These are phyloP conservation scores for Sialis lutaria DNA, from an alignment of 2,888 invertebrate species.

Conservation along the genomic window DNA sequence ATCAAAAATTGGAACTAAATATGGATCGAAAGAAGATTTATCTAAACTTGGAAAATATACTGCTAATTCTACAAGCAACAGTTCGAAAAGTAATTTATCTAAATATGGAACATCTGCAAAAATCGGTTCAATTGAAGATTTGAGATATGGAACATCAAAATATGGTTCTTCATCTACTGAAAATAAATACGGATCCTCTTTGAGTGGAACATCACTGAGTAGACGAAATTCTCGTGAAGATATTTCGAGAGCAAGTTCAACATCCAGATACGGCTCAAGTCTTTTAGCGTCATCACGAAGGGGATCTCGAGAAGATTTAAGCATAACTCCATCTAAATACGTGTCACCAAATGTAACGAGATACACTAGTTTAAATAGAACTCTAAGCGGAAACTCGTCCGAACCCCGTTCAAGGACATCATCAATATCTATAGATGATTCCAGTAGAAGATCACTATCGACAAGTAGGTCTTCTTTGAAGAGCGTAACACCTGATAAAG, in stretches of 20 bases:
- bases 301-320: slow-evolving; percentile 3
- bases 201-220: neutral
- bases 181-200: neutral
- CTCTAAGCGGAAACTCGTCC: too few relatives aligned
- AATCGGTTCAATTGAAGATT: slow-evolving; percentile 3
- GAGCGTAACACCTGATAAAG: neutral
- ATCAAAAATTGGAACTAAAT: neutral
- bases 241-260: slow-evolving; percentile 1
- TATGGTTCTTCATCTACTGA: neutral
- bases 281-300: neutral
- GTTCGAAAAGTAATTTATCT: neutral
- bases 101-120: neutral
- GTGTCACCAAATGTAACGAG: too few relatives aligned
- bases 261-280: too few relatives aligned
- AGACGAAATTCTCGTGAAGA: slow-evolving; percentile 4
- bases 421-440: neutral
- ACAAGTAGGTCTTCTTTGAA: neutral
- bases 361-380: too few relatives aligned
- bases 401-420: neutral
- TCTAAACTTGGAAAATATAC: too few relatives aligned
- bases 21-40: neutral
- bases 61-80: neutral
- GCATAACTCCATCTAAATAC: too few relatives aligned
- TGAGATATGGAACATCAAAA: neutral
- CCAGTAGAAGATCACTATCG: neutral